Evolutionary conservation across 1,140 invertebrate species (phyloP).

Genomic region (Microplitis mediator): DNA sequence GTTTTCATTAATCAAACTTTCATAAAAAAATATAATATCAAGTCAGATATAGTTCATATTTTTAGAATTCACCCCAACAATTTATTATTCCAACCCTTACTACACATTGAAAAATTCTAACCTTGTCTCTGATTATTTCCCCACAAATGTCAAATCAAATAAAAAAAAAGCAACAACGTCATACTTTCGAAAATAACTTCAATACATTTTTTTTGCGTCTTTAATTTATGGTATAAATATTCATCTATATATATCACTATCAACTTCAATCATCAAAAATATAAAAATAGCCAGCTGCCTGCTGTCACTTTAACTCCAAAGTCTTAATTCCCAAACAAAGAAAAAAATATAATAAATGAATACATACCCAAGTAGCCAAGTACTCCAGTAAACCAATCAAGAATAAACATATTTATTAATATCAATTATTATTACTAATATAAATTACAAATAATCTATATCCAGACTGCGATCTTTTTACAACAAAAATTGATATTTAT

Average conservation of each 20-base stretch:
- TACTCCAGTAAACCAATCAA: constrained; percentile 97
- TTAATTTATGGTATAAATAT: neutral
- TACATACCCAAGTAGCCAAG: constrained; percentile 92
- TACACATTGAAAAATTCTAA: too few relatives aligned
- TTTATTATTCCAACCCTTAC: too few relatives aligned
- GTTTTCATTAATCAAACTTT: too few relatives aligned
- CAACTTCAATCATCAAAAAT: neutral
- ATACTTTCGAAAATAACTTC: too few relatives aligned
- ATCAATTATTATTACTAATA: constrained; percentile 34
- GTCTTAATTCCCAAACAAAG: neutral
- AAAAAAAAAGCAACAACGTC: too few relatives aligned
- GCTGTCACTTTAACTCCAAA: neutral
- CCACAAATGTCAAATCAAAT: too few relatives aligned
- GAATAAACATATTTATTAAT: constrained; percentile 86
- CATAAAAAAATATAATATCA: too few relatives aligned
- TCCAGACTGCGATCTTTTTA: neutral
- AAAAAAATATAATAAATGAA: neutral
- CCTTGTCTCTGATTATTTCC: too few relatives aligned
- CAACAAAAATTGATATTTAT: neutral
- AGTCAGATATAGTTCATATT: too few relatives aligned
- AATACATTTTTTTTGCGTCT: neutral
- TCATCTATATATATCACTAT: neutral
- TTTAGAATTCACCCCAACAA: too few relatives aligned
- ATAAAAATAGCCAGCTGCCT: too few relatives aligned
- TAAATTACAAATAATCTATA: constrained; percentile 29